phyloP scores from a whole-genome alignment of 2,113 vertebrate genomes.

The Xiphias gladius region DNA sequence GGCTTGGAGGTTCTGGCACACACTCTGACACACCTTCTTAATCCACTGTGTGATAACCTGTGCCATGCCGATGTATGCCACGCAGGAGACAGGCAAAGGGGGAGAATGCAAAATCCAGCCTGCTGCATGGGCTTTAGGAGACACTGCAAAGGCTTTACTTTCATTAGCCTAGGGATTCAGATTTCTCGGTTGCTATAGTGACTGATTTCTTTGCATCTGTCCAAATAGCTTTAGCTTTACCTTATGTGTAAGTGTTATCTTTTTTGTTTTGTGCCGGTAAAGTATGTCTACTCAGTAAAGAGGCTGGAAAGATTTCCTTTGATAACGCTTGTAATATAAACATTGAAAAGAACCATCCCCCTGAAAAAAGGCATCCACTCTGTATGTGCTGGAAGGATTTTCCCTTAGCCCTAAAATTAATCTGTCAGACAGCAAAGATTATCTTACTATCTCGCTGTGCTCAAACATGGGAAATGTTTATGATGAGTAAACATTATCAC shows the following conservation, averaged over 20 bases:
- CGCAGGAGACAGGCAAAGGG: conserved; percentile 29
- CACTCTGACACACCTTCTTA: conserved; percentile 69
- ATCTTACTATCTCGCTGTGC: conserved; percentile 69
- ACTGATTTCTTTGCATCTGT: conserved; percentile 43
- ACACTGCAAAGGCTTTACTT: conserved; percentile 26
- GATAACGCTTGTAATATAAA: conserved; percentile 33
- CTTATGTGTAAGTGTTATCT: neutral
- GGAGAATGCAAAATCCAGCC: conserved; percentile 26
- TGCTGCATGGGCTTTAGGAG: conserved; percentile 10
- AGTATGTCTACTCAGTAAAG: neutral
- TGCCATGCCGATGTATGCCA: conserved; percentile 43
- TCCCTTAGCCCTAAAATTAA: conserved; percentile 68
- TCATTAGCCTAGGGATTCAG: conserved; percentile 48
- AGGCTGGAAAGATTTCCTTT: conserved; percentile 35
- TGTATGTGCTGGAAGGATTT: conserved; percentile 42
- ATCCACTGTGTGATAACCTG: conserved; percentile 76
- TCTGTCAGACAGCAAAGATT: conserved; percentile 75
- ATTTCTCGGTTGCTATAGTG: conserved; percentile 50
- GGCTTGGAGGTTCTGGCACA: conserved; percentile 63
- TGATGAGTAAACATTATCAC: conserved; percentile 84
- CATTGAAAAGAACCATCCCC: conserved; percentile 10
- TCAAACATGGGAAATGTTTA: conserved; percentile 80
- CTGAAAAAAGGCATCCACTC: neutral
- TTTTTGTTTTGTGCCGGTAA: conserved; percentile 25
- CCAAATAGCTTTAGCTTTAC: conserved; percentile 38